Evolutionary conservation across 2,888 invertebrate species (phyloP).

Genomic region (Microctonus hyperodae): DNA sequence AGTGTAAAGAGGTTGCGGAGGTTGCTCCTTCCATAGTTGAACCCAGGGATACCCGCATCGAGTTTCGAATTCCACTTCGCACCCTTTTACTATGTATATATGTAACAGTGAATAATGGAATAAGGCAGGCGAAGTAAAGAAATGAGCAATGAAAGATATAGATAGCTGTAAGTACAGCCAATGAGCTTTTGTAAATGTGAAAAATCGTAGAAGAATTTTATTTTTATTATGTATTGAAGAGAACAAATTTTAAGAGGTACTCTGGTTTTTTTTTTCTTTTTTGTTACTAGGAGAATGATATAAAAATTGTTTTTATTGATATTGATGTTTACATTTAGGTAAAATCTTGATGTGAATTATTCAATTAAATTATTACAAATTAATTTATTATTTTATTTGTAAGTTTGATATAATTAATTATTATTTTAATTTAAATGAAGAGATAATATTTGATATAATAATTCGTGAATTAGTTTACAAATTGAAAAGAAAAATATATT

Average conservation of each 20-base stretch:
- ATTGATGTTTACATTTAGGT: too few relatives aligned
- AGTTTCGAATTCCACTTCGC: constrained; percentile 23
- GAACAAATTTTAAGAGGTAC: background rate
- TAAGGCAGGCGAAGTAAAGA: background rate
- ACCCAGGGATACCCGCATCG: constrained; percentile 20
- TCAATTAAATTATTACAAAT: too few relatives aligned
- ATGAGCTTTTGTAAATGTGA: background rate
- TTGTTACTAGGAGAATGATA: too few relatives aligned
- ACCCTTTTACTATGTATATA: constrained; percentile 11
- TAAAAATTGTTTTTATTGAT: too few relatives aligned
- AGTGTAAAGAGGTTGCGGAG: background rate
- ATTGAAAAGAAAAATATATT: too few relatives aligned
- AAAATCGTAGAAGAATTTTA: background rate
- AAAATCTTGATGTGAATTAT: too few relatives aligned
- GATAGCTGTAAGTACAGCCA: background rate
- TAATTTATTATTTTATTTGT: too few relatives aligned
- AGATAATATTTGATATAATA: too few relatives aligned
- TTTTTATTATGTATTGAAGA: background rate
- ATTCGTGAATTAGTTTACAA: too few relatives aligned
- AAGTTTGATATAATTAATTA: too few relatives aligned
- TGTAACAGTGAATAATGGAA: background rate
- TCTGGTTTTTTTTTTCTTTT: too few relatives aligned
- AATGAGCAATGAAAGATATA: constrained; percentile 2
- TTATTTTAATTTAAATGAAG: too few relatives aligned
- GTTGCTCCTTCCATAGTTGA: background rate